Conservation (phyloP, 1,140 invertebrate species). For the Sitobion miscanthi region DNA sequence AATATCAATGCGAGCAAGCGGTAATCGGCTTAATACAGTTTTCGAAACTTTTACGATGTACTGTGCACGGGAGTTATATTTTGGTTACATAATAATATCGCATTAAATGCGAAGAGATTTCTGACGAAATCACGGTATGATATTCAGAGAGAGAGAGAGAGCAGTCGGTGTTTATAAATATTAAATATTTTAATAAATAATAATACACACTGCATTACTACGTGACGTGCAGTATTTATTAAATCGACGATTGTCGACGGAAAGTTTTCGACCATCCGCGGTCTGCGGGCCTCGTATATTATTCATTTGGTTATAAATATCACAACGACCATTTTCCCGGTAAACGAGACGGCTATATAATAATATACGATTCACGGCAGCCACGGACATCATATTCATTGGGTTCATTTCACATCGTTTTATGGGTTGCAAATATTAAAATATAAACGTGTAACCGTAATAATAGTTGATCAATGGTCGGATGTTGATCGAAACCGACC, state of each 20-base stretch:
- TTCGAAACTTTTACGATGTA: not conserved
- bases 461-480: not conserved
- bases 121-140: not conserved
- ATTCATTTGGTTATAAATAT: not conserved
- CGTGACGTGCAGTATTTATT: not conserved
- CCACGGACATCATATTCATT: not conserved
- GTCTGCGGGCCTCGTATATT: not conserved
- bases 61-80: not conserved
- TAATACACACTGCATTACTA: not conserved
- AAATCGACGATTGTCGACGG: conserved; percentile 3
- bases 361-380: not conserved
- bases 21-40: not conserved
- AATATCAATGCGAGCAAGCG: not conserved
- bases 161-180: not conserved
- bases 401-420: not conserved
- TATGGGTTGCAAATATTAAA: not conserved
- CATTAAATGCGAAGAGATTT: not conserved
- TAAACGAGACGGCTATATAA: not conserved
- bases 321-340: not conserved
- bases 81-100: not conserved
- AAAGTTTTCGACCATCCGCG: not conserved
- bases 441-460: not conserved
- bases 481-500: not conserved
- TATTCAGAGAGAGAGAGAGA: not conserved
- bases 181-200: conserved; percentile 13